Conservation (phyloP, 2,113 vertebrate genomes). For the Hippoglossus stenolepis region DNA sequence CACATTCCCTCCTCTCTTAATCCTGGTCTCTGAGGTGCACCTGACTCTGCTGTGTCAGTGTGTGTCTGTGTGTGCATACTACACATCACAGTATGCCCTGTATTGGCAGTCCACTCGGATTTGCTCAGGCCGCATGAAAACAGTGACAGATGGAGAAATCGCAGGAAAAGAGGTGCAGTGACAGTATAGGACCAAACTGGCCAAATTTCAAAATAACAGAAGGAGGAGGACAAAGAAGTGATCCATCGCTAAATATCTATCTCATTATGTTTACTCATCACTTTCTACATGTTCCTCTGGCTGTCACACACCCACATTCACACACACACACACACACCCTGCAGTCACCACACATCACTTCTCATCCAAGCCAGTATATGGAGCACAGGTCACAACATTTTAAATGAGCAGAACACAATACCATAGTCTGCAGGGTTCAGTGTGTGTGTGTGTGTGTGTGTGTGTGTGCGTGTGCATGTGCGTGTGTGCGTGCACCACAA, state of each 20-base stretch:
- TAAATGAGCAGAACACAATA: constrained; percentile 43
- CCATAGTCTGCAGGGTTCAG: constrained; percentile 28
- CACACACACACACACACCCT: neutral
- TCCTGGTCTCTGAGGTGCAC: neutral
- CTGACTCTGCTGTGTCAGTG: constrained; percentile 4
- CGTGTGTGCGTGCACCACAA: constrained; percentile 27
- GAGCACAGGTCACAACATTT: constrained; percentile 22
- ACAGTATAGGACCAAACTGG: constrained; percentile 2
- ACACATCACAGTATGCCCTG: constrained; percentile 22
- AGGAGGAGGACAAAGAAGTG: neutral
- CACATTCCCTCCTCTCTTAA: neutral
- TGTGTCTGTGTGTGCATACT: neutral
- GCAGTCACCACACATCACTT: constrained; percentile 28
- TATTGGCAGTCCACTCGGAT: constrained; percentile 47
- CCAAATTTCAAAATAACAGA: constrained; percentile 18
- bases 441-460: constrained; percentile 19
- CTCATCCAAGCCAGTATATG: constrained; percentile 19
- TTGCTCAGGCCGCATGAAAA: constrained; percentile 43
- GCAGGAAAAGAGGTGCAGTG: constrained; percentile 52
- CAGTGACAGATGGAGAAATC: constrained; percentile 67
- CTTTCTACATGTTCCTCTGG: neutral
- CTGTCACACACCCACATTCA: neutral
- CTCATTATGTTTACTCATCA: too few relatives aligned
- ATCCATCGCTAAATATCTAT: neutral
- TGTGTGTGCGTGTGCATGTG: constrained; percentile 20